phyloP scores from a whole-genome alignment of 2,888 invertebrate species.

The Mongoloraphidia duomilia region DNA sequence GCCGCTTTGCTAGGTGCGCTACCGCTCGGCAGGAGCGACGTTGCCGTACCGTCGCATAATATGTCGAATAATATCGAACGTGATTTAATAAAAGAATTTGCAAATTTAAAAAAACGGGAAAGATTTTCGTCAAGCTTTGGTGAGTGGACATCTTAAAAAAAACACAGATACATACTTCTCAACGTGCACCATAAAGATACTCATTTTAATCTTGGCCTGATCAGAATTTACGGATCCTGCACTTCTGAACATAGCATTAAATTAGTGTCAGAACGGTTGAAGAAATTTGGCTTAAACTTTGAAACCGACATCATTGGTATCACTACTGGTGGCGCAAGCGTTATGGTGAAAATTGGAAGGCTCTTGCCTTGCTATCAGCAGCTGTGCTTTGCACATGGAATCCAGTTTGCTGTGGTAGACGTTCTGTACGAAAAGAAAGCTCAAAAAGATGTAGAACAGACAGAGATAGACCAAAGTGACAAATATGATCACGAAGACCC shows the following conservation, averaged over 20 bases:
- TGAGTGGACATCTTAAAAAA: too few relatives aligned
- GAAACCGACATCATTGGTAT: slow-evolving; percentile 14
- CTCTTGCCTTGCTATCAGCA: slow-evolving; percentile 11
- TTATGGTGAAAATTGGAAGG: slow-evolving; percentile 14
- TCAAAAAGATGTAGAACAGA: slow-evolving; percentile 7
- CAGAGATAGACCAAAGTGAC: slow-evolving; percentile 1
- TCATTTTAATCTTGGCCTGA: slow-evolving; percentile 14
- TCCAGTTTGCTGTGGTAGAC: slow-evolving; percentile 15
- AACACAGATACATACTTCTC: too few relatives aligned
- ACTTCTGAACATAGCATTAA: slow-evolving; percentile 11
- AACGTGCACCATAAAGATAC: too few relatives aligned
- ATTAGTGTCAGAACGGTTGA: slow-evolving; percentile 10
- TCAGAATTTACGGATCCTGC: slow-evolving; percentile 11
- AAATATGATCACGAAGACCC: too few relatives aligned
- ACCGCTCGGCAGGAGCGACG: too few relatives aligned
- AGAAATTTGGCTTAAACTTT: slow-evolving; percentile 10
- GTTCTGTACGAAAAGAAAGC: slow-evolving; percentile 13
- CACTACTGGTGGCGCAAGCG: slow-evolving; percentile 12
- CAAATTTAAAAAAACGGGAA: too few relatives aligned
- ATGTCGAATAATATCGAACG: too few relatives aligned
- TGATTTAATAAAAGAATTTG: too few relatives aligned
- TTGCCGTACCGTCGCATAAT: too few relatives aligned
- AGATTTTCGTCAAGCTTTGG: too few relatives aligned
- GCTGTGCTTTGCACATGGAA: slow-evolving; percentile 16
- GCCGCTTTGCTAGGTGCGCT: too few relatives aligned